A percentile compares a stretch with the other conserved stretches of the same genome.
These are phyloP conservation scores for Smittia sp. DNA, from an alignment of 2,888 invertebrate genomes.

Conservation along the genomic window DNA sequence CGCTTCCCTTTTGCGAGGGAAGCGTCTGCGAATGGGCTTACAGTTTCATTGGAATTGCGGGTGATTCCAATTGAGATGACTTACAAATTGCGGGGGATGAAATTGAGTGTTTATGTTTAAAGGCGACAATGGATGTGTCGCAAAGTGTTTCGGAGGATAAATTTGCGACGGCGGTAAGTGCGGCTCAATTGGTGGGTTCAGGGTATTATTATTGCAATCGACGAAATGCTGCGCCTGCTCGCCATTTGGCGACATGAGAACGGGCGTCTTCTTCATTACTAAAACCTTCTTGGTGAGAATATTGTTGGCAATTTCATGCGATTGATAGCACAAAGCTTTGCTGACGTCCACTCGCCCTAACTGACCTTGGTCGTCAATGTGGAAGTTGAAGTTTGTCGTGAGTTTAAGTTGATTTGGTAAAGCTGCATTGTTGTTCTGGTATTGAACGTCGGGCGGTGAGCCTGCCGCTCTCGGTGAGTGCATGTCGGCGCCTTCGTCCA, in stretches of 20 bases:
- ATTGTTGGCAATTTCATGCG: constrained; percentile 29
- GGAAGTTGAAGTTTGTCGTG: constrained; percentile 12
- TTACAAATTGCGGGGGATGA: constrained; percentile 11
- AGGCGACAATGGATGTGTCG: constrained; percentile 19
- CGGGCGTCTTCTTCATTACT: constrained; percentile 12
- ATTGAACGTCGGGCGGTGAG: background rate
- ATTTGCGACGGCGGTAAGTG: background rate
- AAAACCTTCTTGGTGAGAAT: constrained; percentile 19
- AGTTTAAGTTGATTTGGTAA: constrained; percentile 32
- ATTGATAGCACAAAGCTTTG: constrained; percentile 30
- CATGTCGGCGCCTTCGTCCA: constrained; percentile 12
- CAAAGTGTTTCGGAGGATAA: background rate
- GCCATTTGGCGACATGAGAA: background rate
- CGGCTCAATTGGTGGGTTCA: background rate
- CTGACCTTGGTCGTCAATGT: constrained; percentile 16
- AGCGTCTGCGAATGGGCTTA: too few relatives aligned
- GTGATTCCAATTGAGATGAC: constrained; percentile 28
- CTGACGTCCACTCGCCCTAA: constrained; percentile 10
- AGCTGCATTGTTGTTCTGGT: background rate
- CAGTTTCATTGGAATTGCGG: too few relatives aligned
- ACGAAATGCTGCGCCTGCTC: background rate
- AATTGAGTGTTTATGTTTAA: constrained; percentile 28
- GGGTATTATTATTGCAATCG: constrained; percentile 29
- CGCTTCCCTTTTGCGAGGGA: too few relatives aligned
- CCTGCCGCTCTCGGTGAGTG: background rate